Evolutionary conservation across 2,797 vertebrate genomes (phyloP).

Genomic region (Hozukius guyotensis): DNA sequence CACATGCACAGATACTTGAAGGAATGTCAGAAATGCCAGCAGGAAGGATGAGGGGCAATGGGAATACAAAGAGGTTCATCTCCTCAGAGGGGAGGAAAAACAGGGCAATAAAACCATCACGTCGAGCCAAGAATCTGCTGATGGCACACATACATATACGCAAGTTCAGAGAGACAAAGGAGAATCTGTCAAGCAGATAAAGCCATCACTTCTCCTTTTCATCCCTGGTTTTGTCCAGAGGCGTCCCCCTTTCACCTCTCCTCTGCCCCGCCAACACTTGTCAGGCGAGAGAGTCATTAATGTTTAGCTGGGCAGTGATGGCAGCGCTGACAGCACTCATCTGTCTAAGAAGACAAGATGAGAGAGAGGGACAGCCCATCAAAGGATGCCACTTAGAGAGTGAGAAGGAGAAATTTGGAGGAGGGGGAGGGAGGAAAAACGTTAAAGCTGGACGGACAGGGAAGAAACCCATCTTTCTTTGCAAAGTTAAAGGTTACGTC

Average conservation of each 20-base stretch:
- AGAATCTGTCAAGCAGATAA: conserved; percentile 77
- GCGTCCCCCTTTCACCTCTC: conserved; percentile 74
- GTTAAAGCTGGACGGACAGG: conserved; percentile 19
- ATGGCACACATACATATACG: conserved; percentile 82
- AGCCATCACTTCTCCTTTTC: conserved; percentile 77
- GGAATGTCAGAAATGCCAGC: conserved; percentile 76
- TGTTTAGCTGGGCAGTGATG: conserved; percentile 81
- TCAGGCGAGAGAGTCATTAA: conserved; percentile 80
- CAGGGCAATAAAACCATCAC: conserved; percentile 80
- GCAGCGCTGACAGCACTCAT: conserved; percentile 78
- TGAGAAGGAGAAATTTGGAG: conserved; percentile 27
- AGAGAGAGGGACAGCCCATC: conserved; percentile 73
- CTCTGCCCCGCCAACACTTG: conserved; percentile 70
- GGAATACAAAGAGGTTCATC: conserved; percentile 73
- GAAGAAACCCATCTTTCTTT: conserved; percentile 45
- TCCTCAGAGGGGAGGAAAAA: conserved; percentile 72
- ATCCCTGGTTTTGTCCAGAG: conserved; percentile 77
- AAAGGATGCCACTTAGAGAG: conserved; percentile 69
- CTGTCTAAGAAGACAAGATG: conserved; percentile 78
- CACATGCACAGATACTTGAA: conserved; percentile 50
- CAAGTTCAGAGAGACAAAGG: conserved; percentile 77
- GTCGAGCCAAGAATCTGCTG: conserved; percentile 86
- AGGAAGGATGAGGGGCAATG: conserved; percentile 76
- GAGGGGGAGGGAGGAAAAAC: background rate
- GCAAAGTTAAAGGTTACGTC: conserved; percentile 71